A percentile compares a stretch with the other conserved stretches of the same genome.
phyloP scores from a whole-genome alignment of 2,888 invertebrate genomes.

The Keiferia lycopersicella region DNA sequence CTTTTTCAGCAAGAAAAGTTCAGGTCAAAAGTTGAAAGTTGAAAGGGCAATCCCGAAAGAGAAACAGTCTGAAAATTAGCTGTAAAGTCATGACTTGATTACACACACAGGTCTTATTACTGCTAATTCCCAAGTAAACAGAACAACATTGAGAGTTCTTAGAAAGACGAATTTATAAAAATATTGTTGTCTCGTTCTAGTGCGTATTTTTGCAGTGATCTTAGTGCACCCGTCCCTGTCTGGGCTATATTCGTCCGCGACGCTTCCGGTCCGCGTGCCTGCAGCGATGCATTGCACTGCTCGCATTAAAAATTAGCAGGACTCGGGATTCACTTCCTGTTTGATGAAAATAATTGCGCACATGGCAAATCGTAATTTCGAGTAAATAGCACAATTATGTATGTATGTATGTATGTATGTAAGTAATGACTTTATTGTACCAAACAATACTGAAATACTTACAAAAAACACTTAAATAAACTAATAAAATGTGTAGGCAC shows the following conservation, averaged over 20 bases:
- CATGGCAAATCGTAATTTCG: background rate
- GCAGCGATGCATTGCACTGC: constrained; percentile 52
- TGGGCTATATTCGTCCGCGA: constrained; percentile 72
- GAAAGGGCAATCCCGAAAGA: background rate
- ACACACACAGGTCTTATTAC: constrained; percentile 49
- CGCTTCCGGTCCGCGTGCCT: constrained; percentile 68
- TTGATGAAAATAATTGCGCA: background rate
- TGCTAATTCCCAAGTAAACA: constrained; percentile 47
- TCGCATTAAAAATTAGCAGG: constrained; percentile 54
- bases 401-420: too few relatives aligned
- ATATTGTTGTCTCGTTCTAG: constrained; percentile 45
- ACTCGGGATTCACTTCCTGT: constrained; percentile 32
- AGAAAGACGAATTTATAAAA: constrained; percentile 38
- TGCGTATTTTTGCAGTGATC: constrained; percentile 37
- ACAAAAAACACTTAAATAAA: too few relatives aligned
- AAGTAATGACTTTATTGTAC: too few relatives aligned
- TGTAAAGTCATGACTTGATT: background rate
- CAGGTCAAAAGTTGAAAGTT: background rate
- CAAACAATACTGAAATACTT: too few relatives aligned
- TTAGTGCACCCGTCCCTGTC: constrained; percentile 57
- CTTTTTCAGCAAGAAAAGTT: background rate
- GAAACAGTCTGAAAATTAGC: background rate
- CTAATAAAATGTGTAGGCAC: too few relatives aligned
- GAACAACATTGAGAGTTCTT: constrained; percentile 38
- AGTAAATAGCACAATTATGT: too few relatives aligned